Evolutionary conservation across 2,113 vertebrate species (phyloP).

Genomic region (Pelecanoides urinatrix): DNA sequence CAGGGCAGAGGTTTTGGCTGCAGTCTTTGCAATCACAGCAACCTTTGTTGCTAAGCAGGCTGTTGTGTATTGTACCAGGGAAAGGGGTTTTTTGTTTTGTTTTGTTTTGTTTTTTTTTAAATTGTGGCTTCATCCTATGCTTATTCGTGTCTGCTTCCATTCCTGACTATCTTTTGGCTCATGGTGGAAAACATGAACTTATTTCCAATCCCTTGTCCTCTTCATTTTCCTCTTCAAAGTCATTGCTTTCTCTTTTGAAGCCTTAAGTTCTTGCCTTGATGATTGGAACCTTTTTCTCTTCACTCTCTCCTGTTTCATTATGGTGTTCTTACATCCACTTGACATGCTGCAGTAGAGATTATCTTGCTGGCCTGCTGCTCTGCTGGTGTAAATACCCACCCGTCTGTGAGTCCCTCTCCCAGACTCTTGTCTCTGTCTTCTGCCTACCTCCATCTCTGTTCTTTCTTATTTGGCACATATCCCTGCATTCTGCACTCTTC

Average conservation of each 20-base stretch:
- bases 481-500: neutral
- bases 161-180: neutral
- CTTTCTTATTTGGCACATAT: neutral
- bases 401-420: neutral
- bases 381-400: neutral
- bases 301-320: neutral
- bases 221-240: neutral
- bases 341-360: neutral
- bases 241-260: neutral
- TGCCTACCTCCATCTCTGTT: neutral
- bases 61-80: neutral
- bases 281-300: neutral
- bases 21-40: constrained; percentile 7
- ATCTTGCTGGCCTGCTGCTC: constrained; percentile 3
- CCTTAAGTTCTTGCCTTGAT: neutral
- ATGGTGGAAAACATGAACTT: neutral
- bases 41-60: constrained; percentile 51
- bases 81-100: neutral
- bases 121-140: neutral
- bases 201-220: neutral
- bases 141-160: neutral
- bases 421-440: neutral
- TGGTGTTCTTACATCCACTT: neutral
- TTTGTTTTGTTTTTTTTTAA: neutral
- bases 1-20: constrained; percentile 6